Base-by-base conservation (phyloP, 1,140 invertebrate genomes). In the Drosophila ambigua region DNA sequence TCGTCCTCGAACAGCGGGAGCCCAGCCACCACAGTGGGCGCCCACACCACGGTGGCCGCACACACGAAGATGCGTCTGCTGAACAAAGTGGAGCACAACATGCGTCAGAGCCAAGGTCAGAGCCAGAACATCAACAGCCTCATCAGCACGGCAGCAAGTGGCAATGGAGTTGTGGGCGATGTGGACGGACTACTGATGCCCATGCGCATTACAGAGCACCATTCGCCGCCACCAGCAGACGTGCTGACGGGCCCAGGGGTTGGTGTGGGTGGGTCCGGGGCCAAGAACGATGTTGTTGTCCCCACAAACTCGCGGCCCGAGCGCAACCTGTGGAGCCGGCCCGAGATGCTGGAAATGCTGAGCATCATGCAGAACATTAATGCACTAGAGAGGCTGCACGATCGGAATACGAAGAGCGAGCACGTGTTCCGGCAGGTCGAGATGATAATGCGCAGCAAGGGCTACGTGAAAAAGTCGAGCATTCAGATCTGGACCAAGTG, bases 401-500 rank as follows among this genome's bases (percentile, higher is more conserved):
- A 90, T 59, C 89, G 91, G 5, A 90, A 83, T 23, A 48, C 83
- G 28, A 90, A 87, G 28, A 91, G 89, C 41, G 90, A 91, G 26
- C 53, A 78, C 7, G 80, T 91, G 4, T 91, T 91, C 50, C 79
- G 76, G 0, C 74, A 87, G 35, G 78, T 91, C 44, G 90, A 91
- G 26, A 58, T 77, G 13, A 46, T 81, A n/a, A 91, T 91, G 90
- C 73, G 74, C 20, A 72, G 53, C 45, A 83, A 89, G 46, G 90
- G 90, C 13, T 90, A 76, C 43, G 65, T 78, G 5, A 91, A 91
- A 20, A 91, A 91, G 52, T 90, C 91, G 0, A 79, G 79, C 54
- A 74, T 90, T 6, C 90, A 91, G 65, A 91, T 91, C 53, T 91
- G 90, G 90, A 91, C 90, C 11, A 91, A 91, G 23, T 91, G 90